These are phyloP conservation scores for Potorous gilbertii DNA, from an alignment of 2,797 vertebrate genomes.

Conservation along the genomic window DNA sequence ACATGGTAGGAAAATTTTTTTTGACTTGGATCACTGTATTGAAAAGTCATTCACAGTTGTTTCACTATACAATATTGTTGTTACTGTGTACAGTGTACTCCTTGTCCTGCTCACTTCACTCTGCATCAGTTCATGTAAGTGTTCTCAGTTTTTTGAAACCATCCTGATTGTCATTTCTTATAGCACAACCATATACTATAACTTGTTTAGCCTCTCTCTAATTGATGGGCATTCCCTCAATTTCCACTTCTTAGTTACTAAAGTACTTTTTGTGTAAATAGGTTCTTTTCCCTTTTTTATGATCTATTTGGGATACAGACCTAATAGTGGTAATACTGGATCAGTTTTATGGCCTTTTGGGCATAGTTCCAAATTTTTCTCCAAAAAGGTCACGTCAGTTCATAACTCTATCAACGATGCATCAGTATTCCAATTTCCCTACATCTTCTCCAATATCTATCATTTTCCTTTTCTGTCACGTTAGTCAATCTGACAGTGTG, in stretches of 20 bases:
- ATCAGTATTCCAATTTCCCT: not conserved
- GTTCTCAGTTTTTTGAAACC: not conserved
- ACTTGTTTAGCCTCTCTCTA: not conserved
- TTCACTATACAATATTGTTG: not conserved
- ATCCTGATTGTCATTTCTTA: not conserved
- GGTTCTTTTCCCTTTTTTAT: too few species aligned
- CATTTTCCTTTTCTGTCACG: not conserved
- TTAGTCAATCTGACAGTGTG: not conserved
- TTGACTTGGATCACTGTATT: not conserved
- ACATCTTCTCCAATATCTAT: not conserved
- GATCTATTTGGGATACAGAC: too few species aligned
- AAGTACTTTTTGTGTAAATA: too few species aligned
- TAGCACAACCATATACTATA: not conserved
- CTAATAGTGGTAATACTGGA: too few species aligned
- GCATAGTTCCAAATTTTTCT: not conserved
- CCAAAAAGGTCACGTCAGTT: not conserved
- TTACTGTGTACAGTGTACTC: not conserved
- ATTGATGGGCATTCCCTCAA: not conserved
- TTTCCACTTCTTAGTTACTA: not conserved
- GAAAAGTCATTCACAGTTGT: not conserved
- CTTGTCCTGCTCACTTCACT: not conserved
- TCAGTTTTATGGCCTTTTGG: too few species aligned
- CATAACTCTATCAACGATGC: not conserved
- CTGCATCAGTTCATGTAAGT: not conserved
- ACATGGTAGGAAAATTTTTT: not conserved